A percentile compares a stretch with the other conserved stretches of the same genome.
These are phyloP conservation scores for Darevskia mixta DNA, from an alignment of 2,797 vertebrate genomes.

Conservation along the genomic window DNA sequence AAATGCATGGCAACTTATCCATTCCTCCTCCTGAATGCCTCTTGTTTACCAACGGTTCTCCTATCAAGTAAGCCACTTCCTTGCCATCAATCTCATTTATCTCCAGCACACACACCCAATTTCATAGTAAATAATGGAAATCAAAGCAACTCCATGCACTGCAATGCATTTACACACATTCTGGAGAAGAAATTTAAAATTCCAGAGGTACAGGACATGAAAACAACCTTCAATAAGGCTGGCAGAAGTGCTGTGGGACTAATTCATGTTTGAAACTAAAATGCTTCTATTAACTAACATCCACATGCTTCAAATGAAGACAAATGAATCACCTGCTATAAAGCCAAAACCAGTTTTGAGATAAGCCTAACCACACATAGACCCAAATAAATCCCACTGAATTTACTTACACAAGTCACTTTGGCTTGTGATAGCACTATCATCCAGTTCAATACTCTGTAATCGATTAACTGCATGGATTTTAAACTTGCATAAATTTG, in stretches of 20 bases:
- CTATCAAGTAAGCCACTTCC: background rate
- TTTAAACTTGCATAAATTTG: background rate
- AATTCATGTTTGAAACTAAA: background rate
- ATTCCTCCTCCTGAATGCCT: background rate
- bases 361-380: background rate
- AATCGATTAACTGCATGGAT: background rate
- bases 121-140: background rate
- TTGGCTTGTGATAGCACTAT: background rate
- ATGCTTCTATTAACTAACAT: background rate
- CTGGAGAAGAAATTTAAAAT: background rate
- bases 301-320: background rate
- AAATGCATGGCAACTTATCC: background rate
- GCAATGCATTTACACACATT: background rate
- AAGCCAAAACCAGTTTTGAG: background rate
- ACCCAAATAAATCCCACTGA: background rate
- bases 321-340: background rate
- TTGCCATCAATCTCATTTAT: background rate
- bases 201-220: background rate
- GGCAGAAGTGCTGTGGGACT: background rate
- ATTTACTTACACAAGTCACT: background rate
- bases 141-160: background rate
- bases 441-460: background rate
- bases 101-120: background rate
- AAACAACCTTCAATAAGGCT: background rate
- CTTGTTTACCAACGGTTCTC: background rate